Conservation (phyloP, 2,888 invertebrate genomes). For the Macrosoma leucophasiata region DNA sequence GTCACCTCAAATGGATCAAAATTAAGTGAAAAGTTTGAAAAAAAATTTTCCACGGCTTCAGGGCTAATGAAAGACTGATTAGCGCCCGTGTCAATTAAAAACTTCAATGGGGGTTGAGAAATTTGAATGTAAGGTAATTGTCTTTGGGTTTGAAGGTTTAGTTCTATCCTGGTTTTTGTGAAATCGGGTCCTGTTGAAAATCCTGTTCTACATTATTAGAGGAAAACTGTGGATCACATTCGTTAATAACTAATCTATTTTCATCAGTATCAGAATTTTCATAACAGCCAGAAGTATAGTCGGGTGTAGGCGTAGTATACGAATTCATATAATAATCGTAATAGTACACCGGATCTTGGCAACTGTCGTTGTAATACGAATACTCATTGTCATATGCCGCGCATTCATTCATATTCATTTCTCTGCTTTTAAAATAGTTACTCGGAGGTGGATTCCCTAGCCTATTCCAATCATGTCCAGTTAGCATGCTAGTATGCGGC, state of each 20-base stretch:
- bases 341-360: constrained; percentile 2
- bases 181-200: constrained; percentile 4
- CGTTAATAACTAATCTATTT: neutral
- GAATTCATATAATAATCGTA: constrained; percentile 3
- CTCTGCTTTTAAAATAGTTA: no score
- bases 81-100: no score
- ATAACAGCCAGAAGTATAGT: constrained; percentile 4
- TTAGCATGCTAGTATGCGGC: no score
- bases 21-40: constrained; percentile 11
- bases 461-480: no score
- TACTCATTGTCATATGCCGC: constrained; percentile 2
- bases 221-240: no score
- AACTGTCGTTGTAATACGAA: constrained; percentile 1
- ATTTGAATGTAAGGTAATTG: constrained; percentile 17
- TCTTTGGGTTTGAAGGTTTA: constrained; percentile 18
- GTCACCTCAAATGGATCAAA: constrained; percentile 28
- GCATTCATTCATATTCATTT: no score
- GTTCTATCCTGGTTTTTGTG: constrained; percentile 16
- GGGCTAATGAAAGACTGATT: constrained; percentile 12
- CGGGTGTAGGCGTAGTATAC: constrained; percentile 1
- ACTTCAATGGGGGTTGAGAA: no score
- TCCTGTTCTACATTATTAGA: no score
- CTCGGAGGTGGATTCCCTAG: no score
- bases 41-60: constrained; percentile 14
- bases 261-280: constrained; percentile 1